Conservation (phyloP, 2,113 vertebrate genomes). For the Candoia aspera region DNA sequence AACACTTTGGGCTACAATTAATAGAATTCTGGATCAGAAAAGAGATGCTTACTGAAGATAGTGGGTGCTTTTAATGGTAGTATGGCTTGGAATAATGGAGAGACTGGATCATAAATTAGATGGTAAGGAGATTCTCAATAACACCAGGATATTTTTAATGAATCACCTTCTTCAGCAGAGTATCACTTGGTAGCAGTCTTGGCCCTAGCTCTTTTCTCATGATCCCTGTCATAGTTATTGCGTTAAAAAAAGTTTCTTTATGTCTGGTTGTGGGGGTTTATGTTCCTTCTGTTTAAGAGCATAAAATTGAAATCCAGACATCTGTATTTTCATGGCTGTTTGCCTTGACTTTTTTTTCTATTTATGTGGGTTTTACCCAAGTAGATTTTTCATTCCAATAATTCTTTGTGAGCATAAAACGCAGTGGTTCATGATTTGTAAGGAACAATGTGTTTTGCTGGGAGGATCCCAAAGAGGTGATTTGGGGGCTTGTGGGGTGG, state of each 20-base stretch:
- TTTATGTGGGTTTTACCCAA: not conserved
- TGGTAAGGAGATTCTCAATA: not conserved
- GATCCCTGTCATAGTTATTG: not conserved
- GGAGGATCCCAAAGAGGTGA: not conserved
- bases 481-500: not conserved
- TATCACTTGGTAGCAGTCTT: not conserved
- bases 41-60: not conserved
- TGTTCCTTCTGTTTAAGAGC: constrained; percentile 4
- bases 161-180: not conserved
- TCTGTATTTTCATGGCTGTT: not conserved
- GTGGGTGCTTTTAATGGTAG: not conserved
- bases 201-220: not conserved
- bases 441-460: fast-evolving
- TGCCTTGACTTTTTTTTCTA: not conserved
- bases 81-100: not conserved
- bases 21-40: not conserved
- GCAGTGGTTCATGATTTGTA: not conserved
- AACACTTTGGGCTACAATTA: not conserved
- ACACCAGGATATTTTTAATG: not conserved
- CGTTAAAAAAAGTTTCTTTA: not conserved
- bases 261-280: not conserved
- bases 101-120: not conserved
- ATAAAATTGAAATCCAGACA: not conserved
- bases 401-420: fast-evolving
- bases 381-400: not conserved